Evolutionary conservation across 1,140 invertebrate genomes (phyloP).

Genomic region (Plectrocnemia conspersa): DNA sequence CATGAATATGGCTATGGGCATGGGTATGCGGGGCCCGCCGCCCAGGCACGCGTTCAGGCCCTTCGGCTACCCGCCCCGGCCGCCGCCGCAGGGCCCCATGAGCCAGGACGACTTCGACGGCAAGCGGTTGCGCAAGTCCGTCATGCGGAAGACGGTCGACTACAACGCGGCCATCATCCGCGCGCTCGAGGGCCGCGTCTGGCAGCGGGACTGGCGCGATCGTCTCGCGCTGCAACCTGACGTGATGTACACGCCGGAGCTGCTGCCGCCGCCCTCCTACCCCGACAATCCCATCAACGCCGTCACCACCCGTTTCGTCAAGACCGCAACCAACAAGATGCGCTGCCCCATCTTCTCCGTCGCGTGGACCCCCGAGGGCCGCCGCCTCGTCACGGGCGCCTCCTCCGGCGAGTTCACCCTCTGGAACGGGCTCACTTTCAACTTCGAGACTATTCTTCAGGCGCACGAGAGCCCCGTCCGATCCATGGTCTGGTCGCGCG

Average conservation of each 20-base stretch:
- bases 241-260: conserved; percentile 80
- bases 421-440: conserved; percentile 99
- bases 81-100: conserved; percentile 57
- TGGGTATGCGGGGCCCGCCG: conserved; percentile 29
- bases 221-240: conserved; percentile 84
- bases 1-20: conserved; percentile 35
- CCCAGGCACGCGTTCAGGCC: conserved; percentile 50
- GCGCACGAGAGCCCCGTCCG: conserved; percentile 97
- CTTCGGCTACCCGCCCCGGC: conserved; percentile 52
- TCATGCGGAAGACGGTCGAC: conserved; percentile 96
- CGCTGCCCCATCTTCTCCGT: conserved; percentile 98
- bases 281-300: conserved; percentile 95
- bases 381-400: conserved; percentile 94
- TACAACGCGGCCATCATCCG: conserved; percentile 96
- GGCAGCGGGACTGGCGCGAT: conserved; percentile 89
- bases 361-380: conserved; percentile 98
- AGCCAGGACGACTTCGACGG: conserved; percentile 89
- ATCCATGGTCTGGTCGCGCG: conserved; percentile 99
- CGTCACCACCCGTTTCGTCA: conserved; percentile 93
- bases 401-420: conserved; percentile 99
- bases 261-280: conserved; percentile 84
- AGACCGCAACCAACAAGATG: conserved; percentile 99
- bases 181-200: conserved; percentile 84
- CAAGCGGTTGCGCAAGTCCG: conserved; percentile 90
- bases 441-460: conserved; percentile 99